phyloP scores from a whole-genome alignment of 2,888 invertebrate genomes.

The Trachelus tabidus region DNA sequence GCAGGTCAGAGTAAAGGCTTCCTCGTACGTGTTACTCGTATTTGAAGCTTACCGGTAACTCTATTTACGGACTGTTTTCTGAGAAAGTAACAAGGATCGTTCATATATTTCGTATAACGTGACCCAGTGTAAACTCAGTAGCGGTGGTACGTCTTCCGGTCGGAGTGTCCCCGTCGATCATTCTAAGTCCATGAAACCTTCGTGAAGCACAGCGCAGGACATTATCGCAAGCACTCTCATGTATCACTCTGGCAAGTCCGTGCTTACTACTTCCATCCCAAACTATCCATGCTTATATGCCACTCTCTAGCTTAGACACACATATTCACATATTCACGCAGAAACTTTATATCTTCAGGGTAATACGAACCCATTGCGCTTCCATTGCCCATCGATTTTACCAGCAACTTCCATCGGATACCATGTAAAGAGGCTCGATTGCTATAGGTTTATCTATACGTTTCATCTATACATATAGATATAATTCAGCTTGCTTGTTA shows the following conservation, averaged over 20 bases:
- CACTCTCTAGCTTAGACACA: neutral
- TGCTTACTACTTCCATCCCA: neutral
- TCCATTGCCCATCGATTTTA: neutral
- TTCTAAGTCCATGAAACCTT: slow-evolving; percentile 17
- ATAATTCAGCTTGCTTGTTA: neutral
- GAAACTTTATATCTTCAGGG: neutral
- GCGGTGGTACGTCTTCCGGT: slow-evolving; percentile 16
- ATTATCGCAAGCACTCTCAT: slow-evolving; percentile 18
- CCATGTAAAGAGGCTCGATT: neutral
- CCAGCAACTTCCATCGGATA: neutral
- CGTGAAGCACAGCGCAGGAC: slow-evolving; percentile 9
- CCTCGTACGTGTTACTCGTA: neutral
- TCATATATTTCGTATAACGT: slow-evolving; percentile 10
- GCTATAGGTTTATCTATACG: too few species aligned
- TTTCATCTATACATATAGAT: neutral
- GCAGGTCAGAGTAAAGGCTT: neutral
- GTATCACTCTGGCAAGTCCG: slow-evolving; percentile 8
- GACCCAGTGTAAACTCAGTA: slow-evolving; percentile 17
- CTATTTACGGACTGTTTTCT: slow-evolving; percentile 27
- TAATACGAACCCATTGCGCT: neutral
- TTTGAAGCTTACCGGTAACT: slow-evolving; percentile 5
- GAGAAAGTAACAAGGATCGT: slow-evolving; percentile 15
- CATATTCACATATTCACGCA: neutral
- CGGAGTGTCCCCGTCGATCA: slow-evolving; percentile 23
- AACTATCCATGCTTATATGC: neutral